Evolutionary conservation across 1,140 invertebrate genomes (phyloP).

Genomic region (Aphidius gifuensis): DNA sequence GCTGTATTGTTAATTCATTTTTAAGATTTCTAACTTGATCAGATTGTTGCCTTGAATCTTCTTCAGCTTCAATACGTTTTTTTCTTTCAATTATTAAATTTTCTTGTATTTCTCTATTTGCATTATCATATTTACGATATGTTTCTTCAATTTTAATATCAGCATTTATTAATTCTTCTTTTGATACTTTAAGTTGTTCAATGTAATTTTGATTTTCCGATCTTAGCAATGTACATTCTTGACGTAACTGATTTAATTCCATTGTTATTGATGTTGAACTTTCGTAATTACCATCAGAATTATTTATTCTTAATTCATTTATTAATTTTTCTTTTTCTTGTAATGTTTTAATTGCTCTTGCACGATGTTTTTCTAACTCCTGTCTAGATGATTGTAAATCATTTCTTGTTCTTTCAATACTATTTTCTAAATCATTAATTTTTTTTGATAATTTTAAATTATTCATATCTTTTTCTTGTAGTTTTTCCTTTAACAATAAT

Average conservation of each 20-base stretch:
- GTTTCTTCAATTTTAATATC: constrained; percentile 53
- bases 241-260: constrained; percentile 55
- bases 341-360: constrained; percentile 70
- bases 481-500: constrained; percentile 39
- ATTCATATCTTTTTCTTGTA: constrained; percentile 43
- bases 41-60: constrained; percentile 58
- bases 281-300: constrained; percentile 39
- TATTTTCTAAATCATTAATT: constrained; percentile 50
- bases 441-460: constrained; percentile 38
- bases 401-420: constrained; percentile 59
- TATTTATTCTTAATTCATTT: constrained; percentile 58
- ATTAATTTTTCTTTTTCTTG: constrained; percentile 77
- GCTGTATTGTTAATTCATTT: constrained; percentile 60
- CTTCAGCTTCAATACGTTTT: constrained; percentile 58
- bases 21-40: constrained; percentile 56
- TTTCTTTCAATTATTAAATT: constrained; percentile 57
- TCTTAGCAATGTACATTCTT: constrained; percentile 63
- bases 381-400: constrained; percentile 59
- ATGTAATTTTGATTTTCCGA: constrained; percentile 60
- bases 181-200: constrained; percentile 56
- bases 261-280: constrained; percentile 40
- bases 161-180: constrained; percentile 56
- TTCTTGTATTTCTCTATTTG: constrained; percentile 56
- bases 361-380: constrained; percentile 69
- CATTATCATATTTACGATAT: constrained; percentile 42